These are phyloP conservation scores for Drosophila colorata DNA, from an alignment of 2,888 invertebrate genomes.

Conservation along the genomic window DNA sequence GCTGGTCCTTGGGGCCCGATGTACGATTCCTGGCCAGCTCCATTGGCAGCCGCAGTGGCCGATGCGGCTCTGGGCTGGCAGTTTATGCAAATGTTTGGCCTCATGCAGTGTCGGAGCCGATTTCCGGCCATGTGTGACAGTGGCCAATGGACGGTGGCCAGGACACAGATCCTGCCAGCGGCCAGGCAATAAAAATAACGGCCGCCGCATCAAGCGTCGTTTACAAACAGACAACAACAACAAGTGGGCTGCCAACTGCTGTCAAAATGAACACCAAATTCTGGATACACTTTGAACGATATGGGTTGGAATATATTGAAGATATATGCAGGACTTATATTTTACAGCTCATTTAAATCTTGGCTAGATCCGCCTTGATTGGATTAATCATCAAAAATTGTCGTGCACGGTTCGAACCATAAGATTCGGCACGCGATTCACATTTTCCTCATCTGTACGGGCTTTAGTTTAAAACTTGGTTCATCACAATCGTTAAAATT, in stretches of 20 bases:
- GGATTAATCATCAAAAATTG: no score
- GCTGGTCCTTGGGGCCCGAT: background rate
- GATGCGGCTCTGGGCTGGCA: slow-evolving; percentile 1
- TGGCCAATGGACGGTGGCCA: slow-evolving; percentile 56
- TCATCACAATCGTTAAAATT: no score
- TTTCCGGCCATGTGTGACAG: slow-evolving; percentile 80
- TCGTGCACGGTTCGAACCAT: no score
- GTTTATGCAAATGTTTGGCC: slow-evolving; percentile 60
- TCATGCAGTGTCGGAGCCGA: slow-evolving; percentile 74
- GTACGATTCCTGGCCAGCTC: slow-evolving; percentile 19
- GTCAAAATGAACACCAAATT: background rate
- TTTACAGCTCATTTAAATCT: no score
- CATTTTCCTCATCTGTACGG: no score
- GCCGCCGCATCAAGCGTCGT: slow-evolving; percentile 46
- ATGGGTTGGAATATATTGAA: no score
- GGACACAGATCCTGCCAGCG: slow-evolving; percentile 30
- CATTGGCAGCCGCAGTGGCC: slow-evolving; percentile 30
- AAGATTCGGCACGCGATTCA: no score
- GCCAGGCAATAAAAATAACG: slow-evolving; percentile 68
- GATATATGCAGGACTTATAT: no score
- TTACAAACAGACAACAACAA: slow-evolving; percentile 43
- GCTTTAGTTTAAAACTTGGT: no score
- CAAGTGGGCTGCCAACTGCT: slow-evolving; percentile 9
- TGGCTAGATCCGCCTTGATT: no score
- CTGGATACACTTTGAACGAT: slow-evolving; percentile 16